Conservation (phyloP, 2,113 vertebrate species). For the Artemisiospiza belli region DNA sequence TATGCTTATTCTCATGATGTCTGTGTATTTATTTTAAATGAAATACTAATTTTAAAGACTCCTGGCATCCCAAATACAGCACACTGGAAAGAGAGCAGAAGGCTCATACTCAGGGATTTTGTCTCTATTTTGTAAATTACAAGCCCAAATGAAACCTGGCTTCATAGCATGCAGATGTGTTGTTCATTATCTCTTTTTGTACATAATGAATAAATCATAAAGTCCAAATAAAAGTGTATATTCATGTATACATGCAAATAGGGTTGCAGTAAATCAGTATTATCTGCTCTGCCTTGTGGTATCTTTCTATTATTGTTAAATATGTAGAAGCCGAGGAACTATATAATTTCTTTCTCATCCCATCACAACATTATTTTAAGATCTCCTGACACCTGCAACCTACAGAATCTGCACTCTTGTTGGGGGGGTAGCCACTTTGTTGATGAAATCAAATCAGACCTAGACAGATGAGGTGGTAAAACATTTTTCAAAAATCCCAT, state of each 20-base stretch:
- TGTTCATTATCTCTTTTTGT: constrained; percentile 36
- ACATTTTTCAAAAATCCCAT: constrained; percentile 23
- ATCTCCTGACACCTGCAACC: constrained; percentile 3
- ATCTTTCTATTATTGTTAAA: not conserved
- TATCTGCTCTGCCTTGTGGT: not conserved
- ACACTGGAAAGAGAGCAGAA: not conserved
- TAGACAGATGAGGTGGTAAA: not conserved
- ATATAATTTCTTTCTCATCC: not conserved
- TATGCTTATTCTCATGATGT: not conserved
- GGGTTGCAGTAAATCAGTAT: not conserved
- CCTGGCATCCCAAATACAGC: not conserved
- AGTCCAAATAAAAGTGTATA: constrained; percentile 29
- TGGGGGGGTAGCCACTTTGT: not conserved
- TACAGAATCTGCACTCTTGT: not conserved
- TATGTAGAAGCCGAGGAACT: not conserved
- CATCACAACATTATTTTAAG: not conserved
- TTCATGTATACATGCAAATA: constrained; percentile 24
- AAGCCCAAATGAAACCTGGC: not conserved
- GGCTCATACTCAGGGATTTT: not conserved
- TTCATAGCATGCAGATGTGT: not conserved
- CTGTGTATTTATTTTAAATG: not conserved
- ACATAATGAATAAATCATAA: constrained; percentile 60
- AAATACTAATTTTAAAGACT: not conserved
- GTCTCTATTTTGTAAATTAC: constrained; percentile 18
- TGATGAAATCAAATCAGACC: constrained; percentile 20